Evolutionary conservation across 2,888 invertebrate genomes (phyloP).

Genomic region (Nemapogon koenigi): DNA sequence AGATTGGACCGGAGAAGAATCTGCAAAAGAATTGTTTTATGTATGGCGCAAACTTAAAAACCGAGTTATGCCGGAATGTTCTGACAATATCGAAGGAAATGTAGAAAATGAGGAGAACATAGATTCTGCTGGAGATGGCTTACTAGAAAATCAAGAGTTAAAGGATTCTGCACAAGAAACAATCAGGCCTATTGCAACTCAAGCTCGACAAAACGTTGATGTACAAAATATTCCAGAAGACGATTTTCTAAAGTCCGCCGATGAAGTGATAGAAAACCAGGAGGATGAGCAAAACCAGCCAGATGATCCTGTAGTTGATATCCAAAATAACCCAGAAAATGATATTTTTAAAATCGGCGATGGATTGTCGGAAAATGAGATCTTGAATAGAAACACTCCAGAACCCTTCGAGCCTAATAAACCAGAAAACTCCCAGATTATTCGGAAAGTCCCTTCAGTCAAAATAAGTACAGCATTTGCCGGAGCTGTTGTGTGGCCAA

Average conservation of each 20-base stretch:
- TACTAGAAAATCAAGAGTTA: background rate
- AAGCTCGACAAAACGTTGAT: too few relatives aligned
- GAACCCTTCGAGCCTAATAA: slow-evolving; percentile 5
- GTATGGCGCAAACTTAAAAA: slow-evolving; percentile 5
- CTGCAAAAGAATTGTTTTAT: slow-evolving; percentile 2
- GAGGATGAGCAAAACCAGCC: background rate
- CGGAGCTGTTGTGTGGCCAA: slow-evolving; percentile 10
- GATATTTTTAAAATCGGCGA: too few relatives aligned
- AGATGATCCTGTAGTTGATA: too few relatives aligned
- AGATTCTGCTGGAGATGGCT: too few relatives aligned
- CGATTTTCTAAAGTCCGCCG: too few relatives aligned
- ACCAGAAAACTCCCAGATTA: slow-evolving; percentile 8
- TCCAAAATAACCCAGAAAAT: too few relatives aligned
- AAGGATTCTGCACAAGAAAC: background rate
- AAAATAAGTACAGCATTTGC: slow-evolving; percentile 9
- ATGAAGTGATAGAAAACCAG: background rate
- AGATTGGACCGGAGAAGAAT: slow-evolving; percentile 7
- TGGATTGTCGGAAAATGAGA: background rate
- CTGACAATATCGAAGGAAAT: background rate
- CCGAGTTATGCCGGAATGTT: background rate
- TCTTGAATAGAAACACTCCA: slow-evolving; percentile 2
- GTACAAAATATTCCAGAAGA: background rate
- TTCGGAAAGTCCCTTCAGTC: slow-evolving; percentile 7
- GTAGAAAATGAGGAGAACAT: background rate
- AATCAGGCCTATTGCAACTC: background rate